Evolutionary conservation across 2,113 vertebrate genomes (phyloP).

Genomic region (Zosterops lateralis): DNA sequence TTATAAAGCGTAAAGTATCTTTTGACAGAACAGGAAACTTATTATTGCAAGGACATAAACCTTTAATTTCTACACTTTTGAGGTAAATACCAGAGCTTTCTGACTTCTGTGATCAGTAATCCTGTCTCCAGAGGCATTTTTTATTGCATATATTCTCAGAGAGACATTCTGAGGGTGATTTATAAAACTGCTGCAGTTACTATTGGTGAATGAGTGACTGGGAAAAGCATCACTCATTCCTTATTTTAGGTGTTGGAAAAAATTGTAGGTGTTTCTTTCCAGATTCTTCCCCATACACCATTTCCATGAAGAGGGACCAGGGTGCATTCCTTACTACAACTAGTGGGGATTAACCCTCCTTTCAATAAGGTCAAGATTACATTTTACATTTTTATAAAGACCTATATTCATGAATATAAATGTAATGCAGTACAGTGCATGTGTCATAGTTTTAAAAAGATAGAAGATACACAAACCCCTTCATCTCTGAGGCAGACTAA

Average conservation of each 20-base stretch:
- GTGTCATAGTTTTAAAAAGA: background rate
- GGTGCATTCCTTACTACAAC: background rate
- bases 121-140: background rate
- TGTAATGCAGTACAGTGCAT: background rate
- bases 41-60: background rate
- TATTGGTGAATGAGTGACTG: background rate
- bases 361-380: background rate
- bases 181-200: background rate
- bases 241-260: background rate
- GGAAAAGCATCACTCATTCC: background rate
- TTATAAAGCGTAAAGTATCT: background rate
- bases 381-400: background rate
- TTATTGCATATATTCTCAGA: background rate
- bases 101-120: background rate
- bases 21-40: background rate
- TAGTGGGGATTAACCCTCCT: background rate
- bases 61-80: background rate
- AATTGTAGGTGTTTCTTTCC: background rate
- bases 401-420: background rate
- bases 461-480: background rate
- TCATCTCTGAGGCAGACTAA: background rate
- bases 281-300: background rate
- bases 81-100: background rate
- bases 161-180: background rate
- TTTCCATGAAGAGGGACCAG: background rate